Evolutionary conservation across 2,113 vertebrate genomes (phyloP).

Genomic region (Tragelaphus buxtoni): DNA sequence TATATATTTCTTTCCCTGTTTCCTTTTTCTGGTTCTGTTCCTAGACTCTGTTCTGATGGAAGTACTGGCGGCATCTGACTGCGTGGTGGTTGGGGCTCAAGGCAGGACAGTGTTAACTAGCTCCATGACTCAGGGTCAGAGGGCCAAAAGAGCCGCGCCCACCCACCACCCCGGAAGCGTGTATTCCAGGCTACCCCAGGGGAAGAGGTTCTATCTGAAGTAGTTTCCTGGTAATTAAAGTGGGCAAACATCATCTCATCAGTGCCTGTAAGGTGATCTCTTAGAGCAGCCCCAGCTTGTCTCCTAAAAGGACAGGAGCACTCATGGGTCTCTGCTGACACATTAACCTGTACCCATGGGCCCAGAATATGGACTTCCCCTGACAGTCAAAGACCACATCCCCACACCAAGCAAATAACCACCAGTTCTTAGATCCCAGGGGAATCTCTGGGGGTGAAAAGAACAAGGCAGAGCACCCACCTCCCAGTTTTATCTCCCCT

Average conservation of each 20-base stretch:
- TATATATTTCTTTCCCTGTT: fast-evolving
- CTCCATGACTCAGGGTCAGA: background rate
- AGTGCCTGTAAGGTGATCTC: background rate
- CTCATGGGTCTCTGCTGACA: background rate
- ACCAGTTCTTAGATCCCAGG: background rate
- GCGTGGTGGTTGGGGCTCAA: fast-evolving
- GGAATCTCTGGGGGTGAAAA: fast-evolving
- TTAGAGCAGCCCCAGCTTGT: background rate
- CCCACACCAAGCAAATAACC: fast-evolving
- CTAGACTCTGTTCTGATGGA: background rate
- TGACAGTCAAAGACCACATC: fast-evolving
- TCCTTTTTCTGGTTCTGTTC: background rate
- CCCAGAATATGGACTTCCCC: no score
- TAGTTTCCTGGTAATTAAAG: background rate
- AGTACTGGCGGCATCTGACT: fast-evolving
- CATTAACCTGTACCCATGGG: fast-evolving
- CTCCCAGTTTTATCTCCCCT: no score
- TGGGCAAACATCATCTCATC: fast-evolving
- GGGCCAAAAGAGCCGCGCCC: no score
- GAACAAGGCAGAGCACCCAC: background rate
- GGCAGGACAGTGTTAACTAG: background rate
- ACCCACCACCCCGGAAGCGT: background rate
- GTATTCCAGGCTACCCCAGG: background rate
- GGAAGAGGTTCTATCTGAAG: background rate
- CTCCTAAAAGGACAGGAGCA: background rate